Evolutionary conservation across 1,140 invertebrate species (phyloP), one percentile per base, ranked within the genome.

Genomic region (Sarcophaga bullata): DNA sequence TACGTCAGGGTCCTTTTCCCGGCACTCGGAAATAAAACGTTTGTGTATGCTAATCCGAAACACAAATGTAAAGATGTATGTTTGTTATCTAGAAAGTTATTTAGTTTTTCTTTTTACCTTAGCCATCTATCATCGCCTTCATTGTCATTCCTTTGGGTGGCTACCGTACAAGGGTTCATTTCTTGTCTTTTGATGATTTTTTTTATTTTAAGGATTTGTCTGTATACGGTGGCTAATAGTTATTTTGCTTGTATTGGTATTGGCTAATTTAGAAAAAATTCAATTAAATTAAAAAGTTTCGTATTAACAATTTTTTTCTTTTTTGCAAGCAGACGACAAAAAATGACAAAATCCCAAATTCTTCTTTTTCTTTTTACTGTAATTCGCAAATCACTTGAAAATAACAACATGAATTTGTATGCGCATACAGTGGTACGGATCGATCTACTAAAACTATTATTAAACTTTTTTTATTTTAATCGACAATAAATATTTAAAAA

Each of bases 1-100:
- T n/a, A 98, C 95, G 88, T 98, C 96, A 52, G 95, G 96, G 91
- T 98, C 96, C 90, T 95, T 95, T 85, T 96, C 95, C 88, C 94
- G 94, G 10, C 95, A 94, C 90, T 97, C 95, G 52, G 92, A 92
- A 54, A 97, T 90, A 90, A 97, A 97, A 82, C 95, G 92, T 83
- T 95, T 93, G 90, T 97, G 96, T 82, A 89, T 88, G 80, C 88
- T 89, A 49, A 6, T 47, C 25, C 11, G 8, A 52, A 48, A 49
- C 7, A 80, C 46, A 50, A 46, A 52, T 37, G 25, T 37, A 46
- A 54, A 9, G 6, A 7, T 19, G 52, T 50, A 25, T 13, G 46
- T 37, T 25, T 17, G 47, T 13, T 10, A 49, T 7, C 46, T 6
- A 49, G 25, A 50, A 73, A 19, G 9, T 58, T 54, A 83, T 80